A percentile compares a stretch with the other conserved stretches of the same genome.
phyloP scores from a whole-genome alignment of 2,888 invertebrate genomes.

The Cetonia aurata region DNA sequence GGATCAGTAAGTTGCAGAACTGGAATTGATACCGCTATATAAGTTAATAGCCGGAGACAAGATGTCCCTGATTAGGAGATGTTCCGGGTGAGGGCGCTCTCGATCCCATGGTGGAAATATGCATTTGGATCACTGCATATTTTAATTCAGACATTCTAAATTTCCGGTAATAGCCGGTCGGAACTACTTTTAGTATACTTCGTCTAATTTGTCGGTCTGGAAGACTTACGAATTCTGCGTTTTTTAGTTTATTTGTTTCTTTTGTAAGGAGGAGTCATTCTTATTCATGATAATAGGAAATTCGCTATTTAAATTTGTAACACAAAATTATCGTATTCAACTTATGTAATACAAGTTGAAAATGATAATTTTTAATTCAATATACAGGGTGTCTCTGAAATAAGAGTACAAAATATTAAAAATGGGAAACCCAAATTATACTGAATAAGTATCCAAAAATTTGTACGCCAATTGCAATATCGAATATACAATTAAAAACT shows the following conservation, averaged over 20 bases:
- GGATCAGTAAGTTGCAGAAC: slow-evolving; percentile 54
- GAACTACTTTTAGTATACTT: slow-evolving; percentile 31
- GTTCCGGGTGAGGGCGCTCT: slow-evolving; percentile 50
- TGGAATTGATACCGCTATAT: slow-evolving; percentile 67
- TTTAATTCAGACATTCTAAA: slow-evolving; percentile 45
- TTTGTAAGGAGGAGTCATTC: background rate
- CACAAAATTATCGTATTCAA: no score
- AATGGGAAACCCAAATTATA: no score
- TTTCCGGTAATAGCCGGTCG: slow-evolving; percentile 41
- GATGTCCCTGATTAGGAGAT: slow-evolving; percentile 65
- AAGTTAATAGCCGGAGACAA: slow-evolving; percentile 67
- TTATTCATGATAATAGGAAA: no score
- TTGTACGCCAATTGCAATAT: no score
- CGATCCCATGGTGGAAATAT: slow-evolving; percentile 50
- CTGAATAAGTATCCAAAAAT: no score
- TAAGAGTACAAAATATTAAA: no score
- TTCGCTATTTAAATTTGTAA: no score
- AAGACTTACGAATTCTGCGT: slow-evolving; percentile 4
- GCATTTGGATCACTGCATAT: slow-evolving; percentile 47
- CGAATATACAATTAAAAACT: no score
- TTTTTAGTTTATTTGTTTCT: background rate
- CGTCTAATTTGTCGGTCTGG: slow-evolving; percentile 33
- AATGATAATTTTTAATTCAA: no score
- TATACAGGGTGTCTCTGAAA: no score
- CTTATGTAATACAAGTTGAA: no score